Base-by-base conservation (phyloP, 2,888 invertebrate genomes). In the Sinhomidia bicolor region DNA sequence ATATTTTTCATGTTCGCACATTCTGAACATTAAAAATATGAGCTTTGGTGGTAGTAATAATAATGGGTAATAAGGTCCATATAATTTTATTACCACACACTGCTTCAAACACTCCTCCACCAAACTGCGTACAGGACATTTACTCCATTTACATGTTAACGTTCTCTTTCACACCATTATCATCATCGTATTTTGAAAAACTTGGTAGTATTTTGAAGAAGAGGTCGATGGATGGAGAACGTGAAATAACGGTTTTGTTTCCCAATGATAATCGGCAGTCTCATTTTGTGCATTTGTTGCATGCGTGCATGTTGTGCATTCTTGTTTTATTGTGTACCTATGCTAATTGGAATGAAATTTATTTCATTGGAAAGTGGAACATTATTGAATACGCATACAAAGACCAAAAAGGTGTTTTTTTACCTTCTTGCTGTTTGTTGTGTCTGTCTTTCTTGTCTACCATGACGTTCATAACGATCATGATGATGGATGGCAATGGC, bases 361-460 rank as follows among this genome's bases (percentile, higher is more conserved):
- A 74, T 76, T 74, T 57, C 71, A 60, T 74, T 84, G 84, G 79
- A 85, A 85, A 85, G 85, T 78, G 60, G 85, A 78, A 36, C 85
- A 62, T 26, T 47, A 81, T 5, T 7, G 36, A 36, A 36, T 7
- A 81, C n/a, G n/a, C 41, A 17, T 57, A 14, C 57, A 36, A 60
- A n/a, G n/a, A 41, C 60, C 79, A 79, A 79, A 60, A 79, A 79
- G 79, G 57, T 79, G 79, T 79, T 41, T 57, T 60, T 60, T 32
- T 60, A 14, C 26, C 41, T 36, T 76, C 76, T 57, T 20, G 14
- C 23, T 47, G 0, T 57, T 23, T 74, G 44, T 74, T 65, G 14
- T 29, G 36, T 79, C 79, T 79, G 78, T 9, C 54, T 57, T 57
- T 9, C 54, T 57, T 57, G 36, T 78, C 41, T 41, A 41, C 32